Conservation (phyloP, 2,113 vertebrate genomes). For the Stercorarius parasiticus region DNA sequence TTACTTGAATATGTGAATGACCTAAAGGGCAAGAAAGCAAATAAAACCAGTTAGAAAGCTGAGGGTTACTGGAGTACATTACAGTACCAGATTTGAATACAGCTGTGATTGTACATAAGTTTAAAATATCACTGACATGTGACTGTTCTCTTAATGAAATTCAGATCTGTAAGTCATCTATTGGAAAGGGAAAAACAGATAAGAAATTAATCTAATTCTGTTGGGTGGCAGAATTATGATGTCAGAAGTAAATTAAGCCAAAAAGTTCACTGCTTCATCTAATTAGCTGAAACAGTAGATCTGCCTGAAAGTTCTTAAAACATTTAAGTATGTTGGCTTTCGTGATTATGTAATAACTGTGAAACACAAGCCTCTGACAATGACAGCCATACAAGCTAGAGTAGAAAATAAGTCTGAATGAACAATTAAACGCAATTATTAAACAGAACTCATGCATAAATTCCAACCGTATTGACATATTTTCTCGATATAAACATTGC, state of each 20-base stretch:
- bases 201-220: conserved; percentile 32
- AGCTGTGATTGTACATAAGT: background rate
- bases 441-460: background rate
- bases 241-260: conserved; percentile 38
- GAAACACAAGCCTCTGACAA: conserved; percentile 6
- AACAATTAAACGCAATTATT: conserved; percentile 4
- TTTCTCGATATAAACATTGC: background rate
- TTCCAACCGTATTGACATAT: background rate
- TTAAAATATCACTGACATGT: conserved; percentile 14
- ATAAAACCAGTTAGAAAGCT: background rate
- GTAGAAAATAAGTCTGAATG: background rate
- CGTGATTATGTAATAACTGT: background rate
- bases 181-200: background rate
- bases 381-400: background rate
- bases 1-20: background rate
- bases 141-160: conserved; percentile 11
- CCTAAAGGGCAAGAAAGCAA: background rate
- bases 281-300: conserved; percentile 47
- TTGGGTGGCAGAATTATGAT: conserved; percentile 22
- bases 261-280: conserved; percentile 32
- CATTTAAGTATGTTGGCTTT: background rate
- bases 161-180: background rate
- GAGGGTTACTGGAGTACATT: background rate
- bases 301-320: conserved; percentile 41
- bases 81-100: background rate